Evolutionary conservation across 2,888 invertebrate genomes (phyloP).

Genomic region (Apamea sordens): DNA sequence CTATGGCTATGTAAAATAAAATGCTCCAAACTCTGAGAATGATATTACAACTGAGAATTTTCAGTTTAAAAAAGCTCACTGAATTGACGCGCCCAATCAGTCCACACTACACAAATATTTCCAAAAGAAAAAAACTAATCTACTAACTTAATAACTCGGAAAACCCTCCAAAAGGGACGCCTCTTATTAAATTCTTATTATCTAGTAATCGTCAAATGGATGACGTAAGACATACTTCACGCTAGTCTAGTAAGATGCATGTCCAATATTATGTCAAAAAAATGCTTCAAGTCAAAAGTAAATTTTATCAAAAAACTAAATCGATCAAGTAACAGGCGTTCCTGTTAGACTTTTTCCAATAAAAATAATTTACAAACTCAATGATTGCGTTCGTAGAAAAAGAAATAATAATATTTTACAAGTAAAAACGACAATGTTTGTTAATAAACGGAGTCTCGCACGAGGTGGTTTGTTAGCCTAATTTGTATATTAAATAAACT

Average conservation of each 20-base stretch:
- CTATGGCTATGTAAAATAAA: slow-evolving; percentile 49
- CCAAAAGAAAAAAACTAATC: slow-evolving; percentile 78
- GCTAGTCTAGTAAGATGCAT: slow-evolving; percentile 30
- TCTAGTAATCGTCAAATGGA: slow-evolving; percentile 57
- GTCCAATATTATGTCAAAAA: slow-evolving; percentile 53
- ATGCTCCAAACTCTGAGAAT: slow-evolving; percentile 59
- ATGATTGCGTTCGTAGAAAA: slow-evolving; percentile 87
- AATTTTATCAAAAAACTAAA: slow-evolving; percentile 64
- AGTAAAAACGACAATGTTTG: slow-evolving; percentile 75
- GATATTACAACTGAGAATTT: slow-evolving; percentile 76
- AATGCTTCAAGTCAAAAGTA: slow-evolving; percentile 55
- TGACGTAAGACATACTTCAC: slow-evolving; percentile 41
- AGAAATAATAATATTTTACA: slow-evolving; percentile 86
- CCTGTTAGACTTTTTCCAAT: slow-evolving; percentile 80
- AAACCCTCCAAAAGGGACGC: slow-evolving; percentile 77
- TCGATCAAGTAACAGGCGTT: slow-evolving; percentile 61
- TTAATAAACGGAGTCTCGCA: slow-evolving; percentile 66
- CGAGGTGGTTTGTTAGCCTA: slow-evolving; percentile 60
- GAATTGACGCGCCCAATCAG: slow-evolving; percentile 69
- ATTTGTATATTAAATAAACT: slow-evolving; percentile 61
- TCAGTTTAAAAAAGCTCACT: slow-evolving; percentile 70
- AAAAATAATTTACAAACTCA: slow-evolving; percentile 86
- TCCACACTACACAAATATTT: slow-evolving; percentile 80
- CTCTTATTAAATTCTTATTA: slow-evolving; percentile 59
- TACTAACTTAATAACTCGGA: slow-evolving; percentile 79